Percentiles rank a stretch among this genome's conserved stretches.
These are phyloP conservation scores for Phlogophora meticulosa DNA, from an alignment of 2,888 invertebrate species.

Conservation along the genomic window DNA sequence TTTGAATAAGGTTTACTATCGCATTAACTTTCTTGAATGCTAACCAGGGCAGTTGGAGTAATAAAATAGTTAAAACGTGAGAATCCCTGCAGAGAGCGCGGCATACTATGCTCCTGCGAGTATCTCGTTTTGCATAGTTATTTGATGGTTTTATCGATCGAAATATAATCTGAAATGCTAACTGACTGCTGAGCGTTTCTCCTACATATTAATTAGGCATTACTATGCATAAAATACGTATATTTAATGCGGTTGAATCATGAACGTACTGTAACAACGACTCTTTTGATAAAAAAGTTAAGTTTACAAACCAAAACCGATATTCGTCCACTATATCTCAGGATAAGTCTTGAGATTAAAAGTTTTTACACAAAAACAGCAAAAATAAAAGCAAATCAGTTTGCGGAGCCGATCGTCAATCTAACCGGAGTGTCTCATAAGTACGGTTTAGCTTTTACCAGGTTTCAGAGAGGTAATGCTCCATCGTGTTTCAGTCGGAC, in stretches of 20 bases:
- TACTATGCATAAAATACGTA: not conserved
- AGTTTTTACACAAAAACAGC: conserved; percentile 5
- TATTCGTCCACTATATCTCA: no score
- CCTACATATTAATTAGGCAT: conserved; percentile 31
- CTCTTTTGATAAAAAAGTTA: no score
- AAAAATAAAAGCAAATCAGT: conserved; percentile 47
- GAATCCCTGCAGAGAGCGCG: conserved; percentile 79
- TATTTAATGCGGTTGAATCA: not conserved
- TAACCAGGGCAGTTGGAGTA: conserved; percentile 52
- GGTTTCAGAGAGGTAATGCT: conserved; percentile 70
- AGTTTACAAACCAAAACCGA: no score
- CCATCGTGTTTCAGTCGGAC: conserved; percentile 67
- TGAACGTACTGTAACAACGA: not conserved
- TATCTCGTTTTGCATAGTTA: conserved; percentile 75
- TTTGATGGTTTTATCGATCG: conserved; percentile 65
- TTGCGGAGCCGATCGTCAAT: conserved; percentile 57
- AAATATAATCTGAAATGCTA: conserved; percentile 51
- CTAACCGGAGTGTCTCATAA: conserved; percentile 70
- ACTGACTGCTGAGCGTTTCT: conserved; percentile 27
- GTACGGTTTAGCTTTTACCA: conserved; percentile 67
- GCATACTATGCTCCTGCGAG: conserved; percentile 71
- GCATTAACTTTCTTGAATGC: conserved; percentile 24
- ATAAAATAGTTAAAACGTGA: conserved; percentile 82
- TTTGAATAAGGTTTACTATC: conserved; percentile 53
- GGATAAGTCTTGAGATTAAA: not conserved